These are phyloP conservation scores for Manis pentadactyla DNA, from an alignment of 2,797 vertebrate genomes.

Conservation along the genomic window DNA sequence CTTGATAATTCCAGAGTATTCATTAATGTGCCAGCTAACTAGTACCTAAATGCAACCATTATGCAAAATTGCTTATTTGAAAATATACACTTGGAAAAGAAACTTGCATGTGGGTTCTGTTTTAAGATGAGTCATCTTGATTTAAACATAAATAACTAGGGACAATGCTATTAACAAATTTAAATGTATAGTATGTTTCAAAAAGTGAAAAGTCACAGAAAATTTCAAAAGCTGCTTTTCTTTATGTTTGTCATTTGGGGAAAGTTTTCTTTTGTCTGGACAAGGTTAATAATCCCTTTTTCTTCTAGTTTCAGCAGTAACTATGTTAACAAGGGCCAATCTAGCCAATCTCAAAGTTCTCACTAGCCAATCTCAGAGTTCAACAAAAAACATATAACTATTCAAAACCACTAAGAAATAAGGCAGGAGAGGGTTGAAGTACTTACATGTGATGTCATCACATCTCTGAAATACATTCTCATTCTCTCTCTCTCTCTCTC, in stretches of 20 bases:
- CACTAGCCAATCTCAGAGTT: background rate
- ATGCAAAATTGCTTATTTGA: slow-evolving; percentile 29
- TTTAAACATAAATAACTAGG: slow-evolving; percentile 41
- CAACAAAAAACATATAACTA: background rate
- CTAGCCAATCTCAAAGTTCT: background rate
- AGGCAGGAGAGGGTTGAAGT: background rate
- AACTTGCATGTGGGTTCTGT: slow-evolving; percentile 2
- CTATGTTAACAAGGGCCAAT: background rate
- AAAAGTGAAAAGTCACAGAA: slow-evolving; percentile 30
- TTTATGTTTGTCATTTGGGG: background rate
- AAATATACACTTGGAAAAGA: background rate
- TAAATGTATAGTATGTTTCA: background rate
- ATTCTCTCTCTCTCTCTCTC: background rate
- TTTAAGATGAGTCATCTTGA: slow-evolving; percentile 43
- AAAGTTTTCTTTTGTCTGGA: slow-evolving; percentile 15
- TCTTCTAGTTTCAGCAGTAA: background rate
- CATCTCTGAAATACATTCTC: background rate
- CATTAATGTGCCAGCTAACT: slow-evolving; percentile 1
- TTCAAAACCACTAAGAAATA: slow-evolving; percentile 27
- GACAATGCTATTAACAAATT: background rate
- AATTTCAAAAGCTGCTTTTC: background rate
- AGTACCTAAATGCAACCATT: background rate
- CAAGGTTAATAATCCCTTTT: slow-evolving; percentile 31
- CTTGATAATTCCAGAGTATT: background rate
- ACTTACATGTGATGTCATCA: background rate